Evolutionary conservation across 2,797 vertebrate species (phyloP).

Genomic region (Mallotus villosus): DNA sequence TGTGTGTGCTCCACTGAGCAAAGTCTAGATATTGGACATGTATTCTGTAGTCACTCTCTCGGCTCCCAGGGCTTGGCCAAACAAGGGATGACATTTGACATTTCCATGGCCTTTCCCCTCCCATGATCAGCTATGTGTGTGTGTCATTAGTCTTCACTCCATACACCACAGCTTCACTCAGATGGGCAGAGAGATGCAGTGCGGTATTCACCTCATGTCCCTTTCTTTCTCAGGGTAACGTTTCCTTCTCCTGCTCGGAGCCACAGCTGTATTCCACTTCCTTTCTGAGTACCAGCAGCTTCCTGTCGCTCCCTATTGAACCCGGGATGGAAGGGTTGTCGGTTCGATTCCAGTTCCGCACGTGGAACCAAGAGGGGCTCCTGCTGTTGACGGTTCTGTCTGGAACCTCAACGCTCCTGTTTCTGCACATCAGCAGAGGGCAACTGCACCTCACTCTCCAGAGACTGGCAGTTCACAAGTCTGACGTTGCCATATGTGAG

Average conservation of each 20-base stretch:
- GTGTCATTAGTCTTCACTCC: neutral
- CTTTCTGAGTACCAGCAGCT: conserved; percentile 81
- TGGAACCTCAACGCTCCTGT: conserved; percentile 72
- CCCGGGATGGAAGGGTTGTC: conserved; percentile 75
- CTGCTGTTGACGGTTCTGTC: conserved; percentile 78
- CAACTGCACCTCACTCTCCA: conserved; percentile 76
- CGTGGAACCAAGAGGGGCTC: conserved; percentile 86
- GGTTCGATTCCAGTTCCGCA: conserved; percentile 87
- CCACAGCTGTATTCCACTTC: conserved; percentile 56
- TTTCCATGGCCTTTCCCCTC: conserved; percentile 11
- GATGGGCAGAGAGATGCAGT: neutral
- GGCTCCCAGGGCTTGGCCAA: neutral
- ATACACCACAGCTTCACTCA: neutral
- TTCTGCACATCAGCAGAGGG: conserved; percentile 70
- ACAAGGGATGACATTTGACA: conserved; percentile 10
- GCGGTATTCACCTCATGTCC: neutral
- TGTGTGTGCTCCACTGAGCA: neutral
- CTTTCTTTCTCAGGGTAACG: conserved; percentile 78
- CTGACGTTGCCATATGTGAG: conserved; percentile 75
- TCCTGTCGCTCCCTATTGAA: conserved; percentile 77
- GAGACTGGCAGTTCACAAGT: conserved; percentile 55
- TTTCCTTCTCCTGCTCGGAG: conserved; percentile 70
- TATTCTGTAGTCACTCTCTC: neutral
- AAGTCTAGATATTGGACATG: neutral
- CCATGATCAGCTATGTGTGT: conserved; percentile 6